Base-by-base conservation (phyloP, 2,113 vertebrate genomes). In the Cyrtonyx montezumae region DNA sequence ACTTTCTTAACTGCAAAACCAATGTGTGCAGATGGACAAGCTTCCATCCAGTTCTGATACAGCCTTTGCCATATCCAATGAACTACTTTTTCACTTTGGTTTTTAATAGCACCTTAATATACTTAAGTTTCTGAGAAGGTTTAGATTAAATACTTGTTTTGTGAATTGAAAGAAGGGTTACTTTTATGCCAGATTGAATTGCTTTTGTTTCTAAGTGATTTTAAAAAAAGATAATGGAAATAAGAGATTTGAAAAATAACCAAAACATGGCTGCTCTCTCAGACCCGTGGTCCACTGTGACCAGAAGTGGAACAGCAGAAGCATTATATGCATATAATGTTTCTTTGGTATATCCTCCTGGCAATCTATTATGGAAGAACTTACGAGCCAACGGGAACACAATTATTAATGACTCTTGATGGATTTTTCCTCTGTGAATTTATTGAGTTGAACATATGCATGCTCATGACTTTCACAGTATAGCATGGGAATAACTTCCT, bases 351-450 rank as follows among this genome's bases (percentile, higher is more conserved):
- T 16, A 82, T 73, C 42, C 71, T 95, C 69, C 63, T 90, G 92
- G 67, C 67, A 82, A 83, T 87, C 71, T 76, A 25, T 94, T 84
- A 74, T 74, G 40, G 22, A 49, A 91, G 63, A 95, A 79, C 67
- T 82, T 62, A n/a, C 2, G 81, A 94, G 79, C 94, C 87, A 91
- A 93, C 81, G 55, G 81, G 91, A 96, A 59, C 63, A 82, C 42
- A 74, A 70, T 92, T 91, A 59, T 91, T 95, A 94, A 91, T 89
- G 90, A 75, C 20, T 87, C 84, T 89, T 91, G 94, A 87, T 95
- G 79, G 84, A 68, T 94, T 89, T 91, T 76, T 48, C 81, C 71
- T 82, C 81, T 85, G 63, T 82, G 87, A 92, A 87, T 91, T 94
- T 85, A 91, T 53, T 56, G 87, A 94, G 63, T 94, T 85, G 81